These are phyloP conservation scores for Azemiops feae DNA, from an alignment of 2,113 vertebrate species.

Conservation along the genomic window DNA sequence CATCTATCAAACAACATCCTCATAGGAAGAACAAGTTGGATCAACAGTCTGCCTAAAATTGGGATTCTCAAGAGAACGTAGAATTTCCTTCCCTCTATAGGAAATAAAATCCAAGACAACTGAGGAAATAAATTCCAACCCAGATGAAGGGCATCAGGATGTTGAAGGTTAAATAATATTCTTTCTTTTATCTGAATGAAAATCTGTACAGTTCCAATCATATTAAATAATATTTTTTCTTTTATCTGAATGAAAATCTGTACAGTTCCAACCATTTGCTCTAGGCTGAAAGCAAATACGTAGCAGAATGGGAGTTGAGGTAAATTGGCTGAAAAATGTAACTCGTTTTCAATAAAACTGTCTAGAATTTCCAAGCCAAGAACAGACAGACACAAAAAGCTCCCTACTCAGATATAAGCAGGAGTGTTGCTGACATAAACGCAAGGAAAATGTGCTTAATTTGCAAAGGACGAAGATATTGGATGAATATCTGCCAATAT, in stretches of 20 bases:
- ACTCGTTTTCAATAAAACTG: neutral
- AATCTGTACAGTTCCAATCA: neutral
- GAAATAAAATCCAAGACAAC: neutral
- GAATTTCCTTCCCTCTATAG: neutral
- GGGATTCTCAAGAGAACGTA: neutral
- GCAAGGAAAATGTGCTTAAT: neutral
- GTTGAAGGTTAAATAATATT: neutral
- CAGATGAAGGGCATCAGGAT: neutral
- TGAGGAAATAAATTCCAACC: neutral
- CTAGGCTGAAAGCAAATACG: neutral
- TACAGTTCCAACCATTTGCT: neutral
- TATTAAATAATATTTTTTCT: neutral
- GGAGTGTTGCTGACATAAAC: neutral
- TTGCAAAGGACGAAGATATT: neutral
- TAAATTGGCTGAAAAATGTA: neutral
- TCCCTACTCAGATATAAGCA: neutral
- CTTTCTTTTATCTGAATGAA: neutral
- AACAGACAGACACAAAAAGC: neutral
- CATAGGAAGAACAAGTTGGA: neutral
- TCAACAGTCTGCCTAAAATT: neutral
- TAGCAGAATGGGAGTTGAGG: neutral
- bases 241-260: neutral
- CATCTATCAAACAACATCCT: neutral
- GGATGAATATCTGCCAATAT: constrained; percentile 1
- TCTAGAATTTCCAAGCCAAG: neutral